phyloP scores from a whole-genome alignment of 2,797 vertebrate species.

The Poeciliopsis turneri region DNA sequence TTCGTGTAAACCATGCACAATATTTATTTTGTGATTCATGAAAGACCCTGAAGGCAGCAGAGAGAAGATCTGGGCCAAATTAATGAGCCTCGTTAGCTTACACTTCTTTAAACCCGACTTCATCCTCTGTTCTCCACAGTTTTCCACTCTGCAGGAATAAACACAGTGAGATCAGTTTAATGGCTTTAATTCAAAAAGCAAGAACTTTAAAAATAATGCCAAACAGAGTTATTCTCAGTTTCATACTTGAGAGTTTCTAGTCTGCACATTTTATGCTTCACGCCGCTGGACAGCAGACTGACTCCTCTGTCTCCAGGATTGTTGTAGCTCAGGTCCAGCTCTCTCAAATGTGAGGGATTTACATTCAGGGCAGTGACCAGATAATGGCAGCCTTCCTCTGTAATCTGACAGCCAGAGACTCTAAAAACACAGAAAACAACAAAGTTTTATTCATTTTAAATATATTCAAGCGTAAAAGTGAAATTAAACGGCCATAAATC shows the following conservation, averaged over 20 bases:
- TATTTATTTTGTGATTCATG: background rate
- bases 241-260: conserved; percentile 2
- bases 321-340: conserved; percentile 8
- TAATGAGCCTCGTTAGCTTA: background rate
- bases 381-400: background rate
- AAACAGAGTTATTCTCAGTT: background rate
- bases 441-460: background rate
- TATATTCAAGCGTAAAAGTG: background rate
- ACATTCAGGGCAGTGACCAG: background rate
- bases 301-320: background rate
- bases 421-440: background rate
- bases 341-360: background rate
- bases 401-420: background rate
- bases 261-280: background rate
- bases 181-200: background rate
- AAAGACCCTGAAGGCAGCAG: background rate
- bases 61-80: background rate
- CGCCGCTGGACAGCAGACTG: background rate
- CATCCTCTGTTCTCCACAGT: conserved; percentile 2
- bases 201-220: background rate
- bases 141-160: conserved; percentile 2
- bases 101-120: background rate
- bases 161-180: background rate
- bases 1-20: too few species aligned
- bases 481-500: background rate